These are phyloP conservation scores for Ceratotherium simum DNA, from an alignment of 2,113 vertebrate genomes.

Conservation along the genomic window DNA sequence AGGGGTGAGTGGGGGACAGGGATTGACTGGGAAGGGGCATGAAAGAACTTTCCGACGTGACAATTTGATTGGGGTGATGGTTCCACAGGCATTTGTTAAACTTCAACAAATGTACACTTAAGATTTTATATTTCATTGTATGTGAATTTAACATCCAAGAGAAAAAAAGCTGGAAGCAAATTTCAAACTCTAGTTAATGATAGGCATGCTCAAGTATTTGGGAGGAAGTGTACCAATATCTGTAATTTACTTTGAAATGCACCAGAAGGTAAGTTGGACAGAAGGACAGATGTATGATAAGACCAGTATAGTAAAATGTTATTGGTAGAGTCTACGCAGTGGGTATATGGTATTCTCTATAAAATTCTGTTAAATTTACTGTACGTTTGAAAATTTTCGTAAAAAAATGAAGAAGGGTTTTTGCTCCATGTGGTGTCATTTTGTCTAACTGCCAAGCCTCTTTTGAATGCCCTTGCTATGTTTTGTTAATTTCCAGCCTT, in stretches of 20 bases:
- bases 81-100: background rate
- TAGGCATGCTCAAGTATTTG: background rate
- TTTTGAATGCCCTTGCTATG: background rate
- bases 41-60: background rate
- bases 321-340: background rate
- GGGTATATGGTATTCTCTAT: background rate
- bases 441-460: background rate
- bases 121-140: background rate
- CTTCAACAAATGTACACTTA: background rate
- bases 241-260: background rate
- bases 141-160: slow-evolving; percentile 29
- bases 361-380: background rate
- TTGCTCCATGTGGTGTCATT: background rate
- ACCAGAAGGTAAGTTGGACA: background rate
- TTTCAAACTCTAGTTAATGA: background rate
- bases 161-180: background rate
- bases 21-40: background rate
- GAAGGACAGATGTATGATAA: background rate
- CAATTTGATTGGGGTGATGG: background rate
- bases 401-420: background rate
- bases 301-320: background rate
- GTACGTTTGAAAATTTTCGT: background rate
- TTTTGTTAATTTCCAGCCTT: background rate
- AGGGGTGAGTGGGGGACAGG: background rate
- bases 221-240: background rate